These are phyloP conservation scores for Tiaroga cobitis DNA, from an alignment of 2,797 vertebrate species.

Conservation along the genomic window DNA sequence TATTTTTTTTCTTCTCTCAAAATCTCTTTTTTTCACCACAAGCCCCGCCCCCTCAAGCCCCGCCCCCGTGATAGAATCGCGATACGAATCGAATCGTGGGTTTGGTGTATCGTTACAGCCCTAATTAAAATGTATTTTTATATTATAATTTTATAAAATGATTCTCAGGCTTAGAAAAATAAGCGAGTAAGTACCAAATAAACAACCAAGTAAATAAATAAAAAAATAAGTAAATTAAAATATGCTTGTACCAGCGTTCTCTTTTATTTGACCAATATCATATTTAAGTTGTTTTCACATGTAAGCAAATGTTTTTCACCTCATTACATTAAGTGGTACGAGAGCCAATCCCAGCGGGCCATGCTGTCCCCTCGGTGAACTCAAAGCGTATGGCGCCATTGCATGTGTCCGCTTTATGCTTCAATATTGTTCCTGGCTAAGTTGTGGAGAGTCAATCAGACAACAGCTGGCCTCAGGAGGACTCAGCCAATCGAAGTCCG, in stretches of 20 bases:
- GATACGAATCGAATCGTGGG: no score
- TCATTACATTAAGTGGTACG: neutral
- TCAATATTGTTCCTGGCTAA: constrained; percentile 61
- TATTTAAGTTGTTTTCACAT: neutral
- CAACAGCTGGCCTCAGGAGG: constrained; percentile 69
- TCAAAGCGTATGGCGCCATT: neutral
- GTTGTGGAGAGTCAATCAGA: constrained; percentile 66
- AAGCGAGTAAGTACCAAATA: neutral
- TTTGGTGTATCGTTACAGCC: no score
- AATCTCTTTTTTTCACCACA: no score
- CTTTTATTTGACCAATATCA: neutral
- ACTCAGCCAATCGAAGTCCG: constrained; percentile 73
- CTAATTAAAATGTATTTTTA: no score
- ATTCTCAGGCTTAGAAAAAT: neutral
- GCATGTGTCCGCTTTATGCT: constrained; percentile 51
- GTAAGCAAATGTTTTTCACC: neutral
- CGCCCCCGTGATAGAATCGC: no score
- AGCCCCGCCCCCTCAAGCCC: no score
- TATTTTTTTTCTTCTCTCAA: no score
- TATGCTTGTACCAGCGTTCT: neutral
- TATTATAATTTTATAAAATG: neutral
- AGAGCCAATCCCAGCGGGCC: constrained; percentile 14
- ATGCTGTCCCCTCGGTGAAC: constrained; percentile 43
- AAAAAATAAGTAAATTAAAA: no score
- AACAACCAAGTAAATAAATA: neutral